Evolutionary conservation across 2,888 invertebrate species (phyloP), one percentile per base, ranked within the genome.

Genomic region (Hylaea fasciaria): DNA sequence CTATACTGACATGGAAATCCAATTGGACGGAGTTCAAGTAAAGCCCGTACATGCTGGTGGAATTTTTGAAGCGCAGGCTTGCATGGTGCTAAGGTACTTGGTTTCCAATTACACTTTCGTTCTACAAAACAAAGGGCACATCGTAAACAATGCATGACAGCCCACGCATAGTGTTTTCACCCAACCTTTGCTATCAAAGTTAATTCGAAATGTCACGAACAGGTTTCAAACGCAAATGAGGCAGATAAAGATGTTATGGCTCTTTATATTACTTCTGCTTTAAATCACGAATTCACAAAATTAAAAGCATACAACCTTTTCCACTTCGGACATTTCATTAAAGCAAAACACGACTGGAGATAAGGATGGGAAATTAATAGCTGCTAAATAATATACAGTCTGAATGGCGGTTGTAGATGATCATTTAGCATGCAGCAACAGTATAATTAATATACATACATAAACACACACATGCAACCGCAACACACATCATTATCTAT

Each of bases 91-190:
- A 5, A 22, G 2, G 14, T 12, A n/a, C n/a, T 12, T 47, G 44
- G 51, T 56, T 46, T 46, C 17, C 39, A 49, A 50, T 55, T 41
- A 49, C 49, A 49, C 55, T 53, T 55, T 49, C 48, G 13, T 16
- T 14, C 28, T 40, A 44, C 28, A 28, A 35, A 49, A 5, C 28
- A 35, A 46, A 57, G 57, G 55, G 49, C 49, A 55, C 46, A 37
- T 22, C 60, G 57, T 60, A 49, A 61, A 60, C 64, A 62, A 64
- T 65, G 47, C 49, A 29, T 12, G 32, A 13, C 44, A 39, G 29
- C 64, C 63, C 59, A 66, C 68, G 54, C 60, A 40, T 14, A 45
- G 35, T 53, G 57, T 64, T 69, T 69, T 67, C 63, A 58, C 60
- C 64, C 65, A 58, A 63, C 65, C 65, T 66, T 59, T 60, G 49